Conservation (phyloP, 2,113 vertebrate species). For the Siniperca chuatsi region DNA sequence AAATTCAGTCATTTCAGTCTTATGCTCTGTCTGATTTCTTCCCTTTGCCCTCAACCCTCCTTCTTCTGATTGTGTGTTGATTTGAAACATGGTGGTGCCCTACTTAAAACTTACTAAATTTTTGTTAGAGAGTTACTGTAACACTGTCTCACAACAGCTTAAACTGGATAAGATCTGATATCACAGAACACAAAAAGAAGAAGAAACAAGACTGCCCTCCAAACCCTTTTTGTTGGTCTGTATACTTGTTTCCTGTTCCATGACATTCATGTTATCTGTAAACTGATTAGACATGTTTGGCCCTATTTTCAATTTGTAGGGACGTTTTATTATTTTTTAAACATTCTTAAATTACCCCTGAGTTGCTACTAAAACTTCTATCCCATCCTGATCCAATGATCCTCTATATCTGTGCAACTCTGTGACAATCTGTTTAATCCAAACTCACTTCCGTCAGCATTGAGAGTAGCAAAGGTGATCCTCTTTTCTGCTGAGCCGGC, state of each 20-base stretch:
- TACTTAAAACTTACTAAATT: not conserved
- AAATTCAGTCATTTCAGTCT: not conserved
- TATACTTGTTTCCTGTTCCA: not conserved
- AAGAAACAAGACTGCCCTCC: not conserved
- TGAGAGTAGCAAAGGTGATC: conserved; percentile 95
- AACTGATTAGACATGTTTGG: not conserved
- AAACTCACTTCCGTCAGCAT: conserved; percentile 95
- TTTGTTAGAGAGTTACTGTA: not conserved
- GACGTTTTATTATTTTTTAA: not conserved
- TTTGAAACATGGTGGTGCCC: not conserved
- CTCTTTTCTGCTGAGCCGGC: conserved; percentile 96
- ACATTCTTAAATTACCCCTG: not conserved
- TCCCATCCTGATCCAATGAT: conserved; percentile 13
- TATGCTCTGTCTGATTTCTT: not conserved
- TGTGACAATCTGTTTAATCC: conserved; percentile 24
- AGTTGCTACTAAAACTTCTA: not conserved
- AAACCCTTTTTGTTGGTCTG: not conserved
- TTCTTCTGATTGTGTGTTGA: not conserved
- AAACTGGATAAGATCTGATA: not conserved
- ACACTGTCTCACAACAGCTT: not conserved
- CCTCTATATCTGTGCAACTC: not conserved
- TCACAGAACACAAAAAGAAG: not conserved
- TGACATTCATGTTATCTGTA: not conserved
- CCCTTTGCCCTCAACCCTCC: not conserved
- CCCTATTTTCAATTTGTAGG: not conserved